Percentiles rank a stretch among this genome's conserved stretches.
These are phyloP conservation scores for Caenorhabditis sp. DNA, from an alignment of 2,888 invertebrate species.

Conservation along the genomic window DNA sequence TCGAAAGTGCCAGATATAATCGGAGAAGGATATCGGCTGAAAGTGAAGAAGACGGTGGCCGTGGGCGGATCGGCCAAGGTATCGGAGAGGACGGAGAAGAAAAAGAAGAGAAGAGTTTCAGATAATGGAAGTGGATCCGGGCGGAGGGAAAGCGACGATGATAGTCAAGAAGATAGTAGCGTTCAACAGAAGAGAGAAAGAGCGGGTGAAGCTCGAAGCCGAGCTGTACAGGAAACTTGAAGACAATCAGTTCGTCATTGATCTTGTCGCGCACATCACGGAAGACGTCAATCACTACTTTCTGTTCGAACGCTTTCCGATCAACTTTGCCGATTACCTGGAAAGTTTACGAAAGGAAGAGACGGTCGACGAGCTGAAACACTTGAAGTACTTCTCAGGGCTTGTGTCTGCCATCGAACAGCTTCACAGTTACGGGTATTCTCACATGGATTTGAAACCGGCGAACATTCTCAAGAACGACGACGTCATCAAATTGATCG, in stretches of 20 bases:
- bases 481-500: constrained; percentile 85
- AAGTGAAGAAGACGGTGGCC: constrained; percentile 85
- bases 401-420: constrained; percentile 62
- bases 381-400: constrained; percentile 41
- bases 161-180: constrained; percentile 64
- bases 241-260: constrained; percentile 21
- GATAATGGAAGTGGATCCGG: constrained; percentile 44
- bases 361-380: constrained; percentile 8
- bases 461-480: constrained; percentile 88
- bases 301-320: constrained; percentile 42
- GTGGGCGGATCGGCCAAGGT: constrained; percentile 82
- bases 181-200: constrained; percentile 26
- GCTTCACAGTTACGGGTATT: constrained; percentile 63
- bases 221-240: constrained; percentile 31
- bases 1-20: constrained; percentile 84
- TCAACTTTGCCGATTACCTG: constrained; percentile 34
- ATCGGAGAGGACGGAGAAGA: too few relatives aligned
- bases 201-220: constrained; percentile 22
- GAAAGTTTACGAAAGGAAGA: background rate
- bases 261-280: constrained; percentile 35
- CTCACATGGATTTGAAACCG: constrained; percentile 87
- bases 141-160: constrained; percentile 23
- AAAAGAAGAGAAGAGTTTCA: too few relatives aligned
- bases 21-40: constrained; percentile 85
- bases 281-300: constrained; percentile 33